Conservation (phyloP, 64 coral and sea anemone species). For the Montipora efflorescens region DNA sequence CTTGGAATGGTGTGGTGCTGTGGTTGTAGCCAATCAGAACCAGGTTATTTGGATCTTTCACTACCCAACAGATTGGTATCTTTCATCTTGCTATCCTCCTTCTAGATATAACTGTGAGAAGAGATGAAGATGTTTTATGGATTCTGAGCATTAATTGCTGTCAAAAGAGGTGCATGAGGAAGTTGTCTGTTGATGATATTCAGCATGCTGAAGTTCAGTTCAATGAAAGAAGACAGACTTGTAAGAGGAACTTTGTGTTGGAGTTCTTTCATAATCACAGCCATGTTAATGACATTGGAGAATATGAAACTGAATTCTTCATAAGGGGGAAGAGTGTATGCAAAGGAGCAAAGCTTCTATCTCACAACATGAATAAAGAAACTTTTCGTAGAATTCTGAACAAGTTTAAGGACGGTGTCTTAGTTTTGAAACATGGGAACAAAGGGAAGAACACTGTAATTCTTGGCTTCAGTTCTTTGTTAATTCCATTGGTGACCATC, state of each 20-base stretch:
- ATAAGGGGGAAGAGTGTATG: not conserved
- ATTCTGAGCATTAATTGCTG: not conserved
- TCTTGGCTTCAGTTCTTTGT: not conserved
- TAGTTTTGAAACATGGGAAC: not conserved
- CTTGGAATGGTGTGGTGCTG: not conserved
- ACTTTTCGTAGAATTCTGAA: not conserved
- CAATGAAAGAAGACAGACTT: not conserved
- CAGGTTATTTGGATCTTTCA: not conserved
- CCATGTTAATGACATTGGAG: conserved; percentile 1
- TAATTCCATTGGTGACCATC: not conserved
- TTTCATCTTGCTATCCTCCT: not conserved
- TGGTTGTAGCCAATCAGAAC: not conserved
- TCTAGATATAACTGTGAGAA: not conserved
- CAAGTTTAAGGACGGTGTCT: not conserved
- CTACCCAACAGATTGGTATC: not conserved
- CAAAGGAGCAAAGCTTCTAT: conserved; percentile 2
- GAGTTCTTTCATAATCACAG: conserved; percentile 2
- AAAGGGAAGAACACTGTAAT: not conserved
- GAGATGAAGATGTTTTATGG: conserved; percentile 23
- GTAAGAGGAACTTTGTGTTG: not conserved
- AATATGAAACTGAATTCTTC: conserved; percentile 20
- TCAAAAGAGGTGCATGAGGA: not conserved
- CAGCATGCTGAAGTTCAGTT: conserved; percentile 2
- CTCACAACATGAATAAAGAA: not conserved
- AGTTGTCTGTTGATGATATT: conserved; percentile 30